Conservation (phyloP, 2,888 invertebrate species). For the Drosophila longiperda region DNA sequence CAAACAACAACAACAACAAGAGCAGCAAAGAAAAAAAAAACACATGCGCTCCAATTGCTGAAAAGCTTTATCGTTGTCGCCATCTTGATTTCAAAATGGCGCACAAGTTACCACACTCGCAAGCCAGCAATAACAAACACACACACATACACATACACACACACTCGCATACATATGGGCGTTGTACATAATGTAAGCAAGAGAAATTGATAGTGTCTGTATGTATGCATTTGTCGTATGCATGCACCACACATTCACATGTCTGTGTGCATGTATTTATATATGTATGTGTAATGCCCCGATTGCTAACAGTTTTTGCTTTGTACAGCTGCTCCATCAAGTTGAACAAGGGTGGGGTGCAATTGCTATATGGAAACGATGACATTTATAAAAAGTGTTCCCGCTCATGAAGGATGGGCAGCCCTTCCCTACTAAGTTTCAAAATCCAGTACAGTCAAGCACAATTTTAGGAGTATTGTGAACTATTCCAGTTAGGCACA, state of each 20-base stretch:
- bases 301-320: conserved; percentile 2
- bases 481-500: background rate
- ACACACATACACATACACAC: conserved; percentile 6
- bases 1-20: conserved; percentile 13
- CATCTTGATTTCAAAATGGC: conserved; percentile 75
- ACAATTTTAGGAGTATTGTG: background rate
- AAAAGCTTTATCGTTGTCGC: conserved; percentile 66
- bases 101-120: conserved; percentile 50
- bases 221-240: background rate
- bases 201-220: conserved; percentile 9
- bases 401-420: background rate
- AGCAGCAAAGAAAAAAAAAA: conserved; percentile 4
- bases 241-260: background rate
- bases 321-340: conserved; percentile 5
- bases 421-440: background rate
- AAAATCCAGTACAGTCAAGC: background rate
- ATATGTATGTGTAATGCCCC: background rate
- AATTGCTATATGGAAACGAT: background rate
- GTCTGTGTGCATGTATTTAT: background rate
- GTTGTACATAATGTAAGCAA: conserved; percentile 28
- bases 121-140: conserved; percentile 27
- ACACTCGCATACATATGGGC: conserved; percentile 12
- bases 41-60: conserved; percentile 29
- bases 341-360: background rate
- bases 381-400: background rate